Conservation (phyloP, 2,888 invertebrate genomes). For the Spisula solida region DNA sequence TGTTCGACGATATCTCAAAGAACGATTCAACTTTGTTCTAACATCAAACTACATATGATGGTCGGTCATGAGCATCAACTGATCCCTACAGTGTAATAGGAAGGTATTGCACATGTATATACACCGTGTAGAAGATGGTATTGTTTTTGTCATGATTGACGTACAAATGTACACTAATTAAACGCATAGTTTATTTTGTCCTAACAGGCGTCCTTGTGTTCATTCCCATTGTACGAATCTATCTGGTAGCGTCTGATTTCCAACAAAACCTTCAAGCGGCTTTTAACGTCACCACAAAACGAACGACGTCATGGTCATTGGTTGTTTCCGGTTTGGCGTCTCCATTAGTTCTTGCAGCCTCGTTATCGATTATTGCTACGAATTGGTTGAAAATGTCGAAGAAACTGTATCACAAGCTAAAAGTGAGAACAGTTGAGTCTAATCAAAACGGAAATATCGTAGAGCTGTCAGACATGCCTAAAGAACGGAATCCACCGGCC, state of each 20-base stretch:
- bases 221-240: constrained; percentile 49
- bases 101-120: too few species aligned
- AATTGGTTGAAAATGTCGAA: constrained; percentile 32
- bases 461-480: background rate
- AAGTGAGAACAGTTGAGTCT: background rate
- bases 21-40: too few species aligned
- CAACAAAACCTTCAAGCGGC: constrained; percentile 24
- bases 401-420: constrained; percentile 29
- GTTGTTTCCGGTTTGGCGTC: constrained; percentile 38
- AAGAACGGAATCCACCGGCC: background rate
- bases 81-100: too few species aligned
- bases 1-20: too few species aligned
- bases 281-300: constrained; percentile 46
- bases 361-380: constrained; percentile 35
- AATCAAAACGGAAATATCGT: background rate
- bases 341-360: constrained; percentile 38
- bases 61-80: too few species aligned
- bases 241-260: constrained; percentile 44
- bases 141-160: too few species aligned
- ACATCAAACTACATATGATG: too few species aligned
- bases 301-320: constrained; percentile 49
- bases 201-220: constrained; percentile 41
- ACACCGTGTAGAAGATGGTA: too few species aligned
- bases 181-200: background rate
- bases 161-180: too few species aligned